These are phyloP conservation scores for Chiroxiphia lanceolata DNA, from an alignment of 2,797 vertebrate species.

Conservation along the genomic window DNA sequence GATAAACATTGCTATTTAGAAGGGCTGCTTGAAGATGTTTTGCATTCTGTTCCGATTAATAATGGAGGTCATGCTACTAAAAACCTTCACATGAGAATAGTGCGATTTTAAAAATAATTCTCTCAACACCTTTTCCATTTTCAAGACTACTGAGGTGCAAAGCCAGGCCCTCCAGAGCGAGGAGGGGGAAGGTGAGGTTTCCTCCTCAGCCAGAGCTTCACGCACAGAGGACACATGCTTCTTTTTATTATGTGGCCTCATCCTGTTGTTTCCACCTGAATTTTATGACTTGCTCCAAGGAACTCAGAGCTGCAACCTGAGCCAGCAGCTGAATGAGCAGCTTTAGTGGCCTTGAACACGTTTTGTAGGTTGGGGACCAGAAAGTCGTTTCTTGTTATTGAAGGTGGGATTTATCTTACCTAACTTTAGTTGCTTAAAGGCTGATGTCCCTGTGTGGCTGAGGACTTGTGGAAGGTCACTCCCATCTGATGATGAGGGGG, in stretches of 20 bases:
- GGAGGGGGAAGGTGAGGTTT: not conserved
- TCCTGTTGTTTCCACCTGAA: not conserved
- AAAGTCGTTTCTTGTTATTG: not conserved
- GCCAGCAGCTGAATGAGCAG: not conserved
- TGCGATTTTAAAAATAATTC: not conserved
- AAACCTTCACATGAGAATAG: not conserved
- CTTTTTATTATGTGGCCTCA: not conserved
- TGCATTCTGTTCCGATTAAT: constrained; percentile 9
- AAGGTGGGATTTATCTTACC: not conserved
- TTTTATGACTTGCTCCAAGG: not conserved
- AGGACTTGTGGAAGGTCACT: not conserved
- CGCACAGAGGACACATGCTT: not conserved
- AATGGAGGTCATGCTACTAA: constrained; percentile 1
- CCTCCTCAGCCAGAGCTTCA: not conserved
- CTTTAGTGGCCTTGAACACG: not conserved
- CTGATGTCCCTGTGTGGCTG: not conserved
- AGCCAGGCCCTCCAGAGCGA: not conserved
- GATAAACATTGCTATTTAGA: constrained; percentile 35
- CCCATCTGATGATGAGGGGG: not conserved
- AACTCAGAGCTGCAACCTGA: not conserved
- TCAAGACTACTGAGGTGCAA: not conserved
- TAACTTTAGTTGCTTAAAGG: not conserved
- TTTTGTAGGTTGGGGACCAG: not conserved
- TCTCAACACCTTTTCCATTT: not conserved
- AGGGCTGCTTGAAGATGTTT: constrained; percentile 6